Conservation (phyloP, 53 echinoderm and acorn worm genomes). For the Mesocentrotus franciscanus region DNA sequence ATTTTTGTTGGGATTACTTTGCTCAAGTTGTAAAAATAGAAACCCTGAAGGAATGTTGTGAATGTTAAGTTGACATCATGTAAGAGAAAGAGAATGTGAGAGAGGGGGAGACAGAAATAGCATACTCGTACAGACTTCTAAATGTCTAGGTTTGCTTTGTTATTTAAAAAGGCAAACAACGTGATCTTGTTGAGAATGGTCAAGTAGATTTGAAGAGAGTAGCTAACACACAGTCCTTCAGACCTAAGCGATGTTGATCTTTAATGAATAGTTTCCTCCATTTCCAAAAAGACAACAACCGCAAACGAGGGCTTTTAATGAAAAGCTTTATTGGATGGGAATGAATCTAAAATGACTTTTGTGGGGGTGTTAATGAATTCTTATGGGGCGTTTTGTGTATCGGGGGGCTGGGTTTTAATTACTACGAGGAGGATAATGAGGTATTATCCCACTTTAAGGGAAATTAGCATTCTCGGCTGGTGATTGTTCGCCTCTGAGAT, state of each 20-base stretch:
- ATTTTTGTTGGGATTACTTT: too few species aligned
- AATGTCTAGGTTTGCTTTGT: conserved; percentile 47
- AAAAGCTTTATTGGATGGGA: conserved; percentile 61
- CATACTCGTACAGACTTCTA: conserved; percentile 11
- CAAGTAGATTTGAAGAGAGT: conserved; percentile 40
- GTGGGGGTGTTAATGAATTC: conserved; percentile 35
- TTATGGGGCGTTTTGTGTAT: conserved; percentile 7
- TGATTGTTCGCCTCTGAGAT: background rate
- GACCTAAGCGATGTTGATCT: conserved; percentile 46
- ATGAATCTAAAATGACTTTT: background rate
- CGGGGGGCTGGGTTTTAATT: conserved; percentile 29
- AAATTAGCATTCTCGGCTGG: conserved; percentile 43
- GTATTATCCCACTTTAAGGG: conserved; percentile 61
- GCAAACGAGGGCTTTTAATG: conserved; percentile 54
- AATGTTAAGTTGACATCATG: background rate
- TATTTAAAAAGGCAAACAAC: conserved; percentile 53
- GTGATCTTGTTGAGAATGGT: conserved; percentile 46
- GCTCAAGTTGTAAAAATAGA: too few species aligned
- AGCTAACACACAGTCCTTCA: conserved; percentile 54
- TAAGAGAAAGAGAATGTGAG: background rate
- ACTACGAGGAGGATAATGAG: conserved; percentile 26
- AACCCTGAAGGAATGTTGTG: background rate
- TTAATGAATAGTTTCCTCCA: conserved; percentile 64
- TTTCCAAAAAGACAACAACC: conserved; percentile 48
- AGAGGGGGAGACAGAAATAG: background rate